These are phyloP conservation scores for Invenusta paracnida DNA, from an alignment of 2,888 invertebrate genomes.

Conservation along the genomic window DNA sequence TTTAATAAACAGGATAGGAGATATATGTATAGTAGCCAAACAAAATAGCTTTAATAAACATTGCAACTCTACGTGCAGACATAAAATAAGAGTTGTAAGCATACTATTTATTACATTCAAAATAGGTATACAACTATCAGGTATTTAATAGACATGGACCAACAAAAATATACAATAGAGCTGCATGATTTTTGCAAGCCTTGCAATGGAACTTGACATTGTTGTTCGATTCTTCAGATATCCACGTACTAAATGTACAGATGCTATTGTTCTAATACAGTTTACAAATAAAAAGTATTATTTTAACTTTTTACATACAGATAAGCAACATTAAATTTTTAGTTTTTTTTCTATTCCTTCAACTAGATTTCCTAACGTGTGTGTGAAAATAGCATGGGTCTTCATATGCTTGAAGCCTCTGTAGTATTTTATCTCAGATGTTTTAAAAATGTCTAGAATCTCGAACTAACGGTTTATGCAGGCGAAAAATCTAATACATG, in stretches of 20 bases:
- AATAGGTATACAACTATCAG: neutral
- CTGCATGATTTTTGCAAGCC: neutral
- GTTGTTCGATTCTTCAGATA: neutral
- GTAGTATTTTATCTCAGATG: too few species aligned
- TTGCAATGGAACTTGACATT: neutral
- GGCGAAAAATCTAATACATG: too few species aligned
- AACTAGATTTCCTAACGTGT: too few species aligned
- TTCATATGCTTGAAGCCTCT: too few species aligned
- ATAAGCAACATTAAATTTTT: neutral
- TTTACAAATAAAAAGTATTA: neutral
- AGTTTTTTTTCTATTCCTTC: too few species aligned
- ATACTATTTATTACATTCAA: neutral
- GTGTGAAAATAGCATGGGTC: too few species aligned
- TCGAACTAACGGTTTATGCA: too few species aligned
- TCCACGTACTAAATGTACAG: neutral
- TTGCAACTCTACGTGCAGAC: neutral
- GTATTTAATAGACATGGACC: neutral
- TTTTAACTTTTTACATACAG: neutral
- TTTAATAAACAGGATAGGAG: neutral
- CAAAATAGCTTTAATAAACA: neutral
- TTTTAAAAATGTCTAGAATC: too few species aligned
- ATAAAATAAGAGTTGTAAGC: neutral
- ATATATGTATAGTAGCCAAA: too few species aligned
- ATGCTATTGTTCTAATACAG: too few species aligned
- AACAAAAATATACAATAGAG: neutral